A percentile compares a stretch with the other conserved stretches of the same genome.
Conservation (phyloP, 2,888 invertebrate species). For the Mythimna lalbum region DNA sequence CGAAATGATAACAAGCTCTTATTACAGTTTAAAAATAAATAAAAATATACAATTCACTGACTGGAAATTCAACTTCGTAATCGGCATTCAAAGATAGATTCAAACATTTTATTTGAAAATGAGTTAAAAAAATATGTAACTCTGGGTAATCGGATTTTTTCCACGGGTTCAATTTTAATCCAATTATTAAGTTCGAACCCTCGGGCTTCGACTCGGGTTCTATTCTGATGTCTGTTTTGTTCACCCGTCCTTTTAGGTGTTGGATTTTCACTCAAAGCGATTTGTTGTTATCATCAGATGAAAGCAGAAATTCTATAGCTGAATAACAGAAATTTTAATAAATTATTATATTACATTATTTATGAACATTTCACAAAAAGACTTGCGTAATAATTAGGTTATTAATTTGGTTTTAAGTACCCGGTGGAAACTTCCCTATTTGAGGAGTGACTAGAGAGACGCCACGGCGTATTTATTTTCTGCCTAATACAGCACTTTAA, state of each 20-base stretch:
- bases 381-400: too few species aligned
- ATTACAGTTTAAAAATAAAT: neutral
- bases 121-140: conserved; percentile 34
- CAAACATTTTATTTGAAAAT: conserved; percentile 24
- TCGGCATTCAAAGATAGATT: conserved; percentile 11
- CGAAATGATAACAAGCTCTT: neutral
- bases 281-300: conserved; percentile 17
- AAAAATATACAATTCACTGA: conserved; percentile 13
- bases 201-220: conserved; percentile 30
- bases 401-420: too few species aligned
- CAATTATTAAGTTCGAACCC: conserved; percentile 53
- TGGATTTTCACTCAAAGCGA: neutral
- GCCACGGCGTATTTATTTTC: too few species aligned
- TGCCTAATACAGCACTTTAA: too few species aligned
- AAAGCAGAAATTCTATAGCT: neutral
- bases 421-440: too few species aligned
- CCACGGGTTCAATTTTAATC: conserved; percentile 57
- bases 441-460: too few species aligned
- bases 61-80: conserved; percentile 8
- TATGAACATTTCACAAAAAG: too few species aligned
- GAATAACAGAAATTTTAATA: neutral
- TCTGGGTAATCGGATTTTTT: conserved; percentile 44
- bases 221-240: conserved; percentile 28
- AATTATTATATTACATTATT: too few species aligned
- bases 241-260: conserved; percentile 16